These are phyloP conservation scores for Pterocles burchelli DNA, from an alignment of 2,113 vertebrate genomes.

Conservation along the genomic window DNA sequence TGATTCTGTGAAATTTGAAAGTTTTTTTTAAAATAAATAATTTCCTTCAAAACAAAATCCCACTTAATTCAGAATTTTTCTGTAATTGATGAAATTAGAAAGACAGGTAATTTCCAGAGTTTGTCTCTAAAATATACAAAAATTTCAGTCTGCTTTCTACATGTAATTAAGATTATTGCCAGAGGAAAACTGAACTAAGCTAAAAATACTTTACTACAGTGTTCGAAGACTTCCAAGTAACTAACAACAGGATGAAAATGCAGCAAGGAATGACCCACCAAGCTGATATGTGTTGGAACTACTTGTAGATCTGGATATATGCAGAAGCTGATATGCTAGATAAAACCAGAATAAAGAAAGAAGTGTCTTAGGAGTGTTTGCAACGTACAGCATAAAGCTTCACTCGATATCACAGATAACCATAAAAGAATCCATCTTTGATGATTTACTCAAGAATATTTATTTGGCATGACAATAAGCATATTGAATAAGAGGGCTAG, in stretches of 20 bases:
- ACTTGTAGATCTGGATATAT: neutral
- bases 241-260: neutral
- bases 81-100: neutral
- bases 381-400: neutral
- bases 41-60: neutral
- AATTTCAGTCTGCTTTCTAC: neutral
- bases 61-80: neutral
- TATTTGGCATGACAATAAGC: neutral
- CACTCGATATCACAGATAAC: neutral
- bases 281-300: neutral
- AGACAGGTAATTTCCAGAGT: neutral
- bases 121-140: neutral
- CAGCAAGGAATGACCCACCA: neutral
- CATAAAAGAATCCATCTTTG: neutral
- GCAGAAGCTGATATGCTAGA: neutral
- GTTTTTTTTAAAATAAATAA: neutral
- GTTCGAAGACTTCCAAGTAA: neutral
- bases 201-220: neutral
- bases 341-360: neutral
- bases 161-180: neutral
- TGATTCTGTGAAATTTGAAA: too few species aligned
- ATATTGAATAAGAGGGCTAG: neutral
- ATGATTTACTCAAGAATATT: neutral
- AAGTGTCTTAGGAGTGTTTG: neutral
- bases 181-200: neutral